These are phyloP conservation scores for Entelurus aequoreus DNA, from an alignment of 2,113 vertebrate species.

Conservation along the genomic window DNA sequence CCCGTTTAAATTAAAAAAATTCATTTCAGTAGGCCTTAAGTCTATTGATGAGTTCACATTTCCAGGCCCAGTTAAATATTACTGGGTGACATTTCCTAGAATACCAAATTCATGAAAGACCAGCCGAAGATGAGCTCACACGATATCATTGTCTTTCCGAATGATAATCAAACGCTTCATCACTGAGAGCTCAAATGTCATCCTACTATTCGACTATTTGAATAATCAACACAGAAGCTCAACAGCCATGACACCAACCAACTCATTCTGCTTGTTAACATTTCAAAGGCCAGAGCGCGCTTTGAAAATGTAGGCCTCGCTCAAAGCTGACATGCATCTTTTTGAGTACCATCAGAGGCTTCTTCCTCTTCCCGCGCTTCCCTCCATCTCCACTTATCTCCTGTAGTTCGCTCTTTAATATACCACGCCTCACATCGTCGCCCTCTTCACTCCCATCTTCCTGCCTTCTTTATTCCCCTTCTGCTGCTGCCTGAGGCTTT, in stretches of 20 bases:
- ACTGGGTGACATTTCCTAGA: background rate
- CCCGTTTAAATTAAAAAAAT: too few relatives aligned
- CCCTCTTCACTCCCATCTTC: conserved; percentile 12
- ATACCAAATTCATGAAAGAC: background rate
- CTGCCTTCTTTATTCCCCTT: conserved; percentile 5
- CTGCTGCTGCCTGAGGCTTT: conserved; percentile 31
- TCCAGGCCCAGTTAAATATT: background rate
- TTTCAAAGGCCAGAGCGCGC: conserved; percentile 18
- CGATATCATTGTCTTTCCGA: background rate
- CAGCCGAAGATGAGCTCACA: background rate
- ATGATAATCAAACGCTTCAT: background rate
- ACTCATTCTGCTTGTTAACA: conserved; percentile 9
- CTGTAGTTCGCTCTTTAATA: conserved; percentile 7
- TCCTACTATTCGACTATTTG: background rate
- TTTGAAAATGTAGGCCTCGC: conserved; percentile 9
- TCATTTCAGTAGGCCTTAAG: too few relatives aligned
- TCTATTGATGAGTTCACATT: background rate
- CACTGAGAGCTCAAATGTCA: too few relatives aligned
- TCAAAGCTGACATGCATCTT: conserved; percentile 27
- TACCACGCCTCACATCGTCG: background rate
- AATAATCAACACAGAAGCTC: conserved; percentile 3
- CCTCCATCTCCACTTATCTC: conserved; percentile 20
- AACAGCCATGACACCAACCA: conserved; percentile 1
- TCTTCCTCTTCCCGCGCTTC: conserved; percentile 4
- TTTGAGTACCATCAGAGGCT: conserved; percentile 30